phyloP scores from a whole-genome alignment of 2,888 invertebrate species.

The Nebria brevicollis region DNA sequence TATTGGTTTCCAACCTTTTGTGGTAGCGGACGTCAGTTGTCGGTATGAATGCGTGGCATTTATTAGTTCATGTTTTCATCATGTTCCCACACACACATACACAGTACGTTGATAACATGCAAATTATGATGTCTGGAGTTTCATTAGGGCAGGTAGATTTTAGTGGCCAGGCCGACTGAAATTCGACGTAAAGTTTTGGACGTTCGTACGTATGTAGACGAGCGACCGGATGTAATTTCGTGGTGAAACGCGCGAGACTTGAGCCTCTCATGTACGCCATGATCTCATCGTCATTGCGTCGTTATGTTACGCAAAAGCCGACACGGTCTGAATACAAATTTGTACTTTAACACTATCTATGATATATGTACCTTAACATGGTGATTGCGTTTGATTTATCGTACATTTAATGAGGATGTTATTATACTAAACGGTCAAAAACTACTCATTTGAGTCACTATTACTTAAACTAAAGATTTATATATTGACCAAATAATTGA shows the following conservation, averaged over 20 bases:
- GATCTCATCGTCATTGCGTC: constrained; percentile 25
- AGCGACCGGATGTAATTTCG: constrained; percentile 18
- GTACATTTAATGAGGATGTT: not conserved
- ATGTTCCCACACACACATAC: not conserved
- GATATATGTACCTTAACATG: constrained; percentile 1
- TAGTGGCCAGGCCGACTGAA: not conserved
- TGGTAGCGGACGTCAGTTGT: not conserved
- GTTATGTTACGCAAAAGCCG: constrained; percentile 18
- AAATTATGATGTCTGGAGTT: constrained; percentile 20
- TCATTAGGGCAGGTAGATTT: constrained; percentile 10
- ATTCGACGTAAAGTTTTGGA: not conserved
- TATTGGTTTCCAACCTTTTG: not conserved
- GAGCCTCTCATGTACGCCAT: constrained; percentile 16
- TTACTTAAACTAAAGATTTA: not conserved
- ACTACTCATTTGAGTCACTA: not conserved
- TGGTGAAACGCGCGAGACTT: constrained; percentile 2
- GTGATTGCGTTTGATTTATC: not conserved
- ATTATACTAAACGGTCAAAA: not conserved
- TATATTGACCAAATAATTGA: not conserved
- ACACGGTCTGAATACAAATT: constrained; percentile 19
- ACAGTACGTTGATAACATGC: constrained; percentile 17
- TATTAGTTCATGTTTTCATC: constrained; percentile 8
- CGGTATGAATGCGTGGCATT: constrained; percentile 16
- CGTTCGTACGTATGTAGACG: not conserved
- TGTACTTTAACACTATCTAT: not conserved